Evolutionary conservation across 2,888 invertebrate genomes (phyloP).

Genomic region (Thecophora atra): DNA sequence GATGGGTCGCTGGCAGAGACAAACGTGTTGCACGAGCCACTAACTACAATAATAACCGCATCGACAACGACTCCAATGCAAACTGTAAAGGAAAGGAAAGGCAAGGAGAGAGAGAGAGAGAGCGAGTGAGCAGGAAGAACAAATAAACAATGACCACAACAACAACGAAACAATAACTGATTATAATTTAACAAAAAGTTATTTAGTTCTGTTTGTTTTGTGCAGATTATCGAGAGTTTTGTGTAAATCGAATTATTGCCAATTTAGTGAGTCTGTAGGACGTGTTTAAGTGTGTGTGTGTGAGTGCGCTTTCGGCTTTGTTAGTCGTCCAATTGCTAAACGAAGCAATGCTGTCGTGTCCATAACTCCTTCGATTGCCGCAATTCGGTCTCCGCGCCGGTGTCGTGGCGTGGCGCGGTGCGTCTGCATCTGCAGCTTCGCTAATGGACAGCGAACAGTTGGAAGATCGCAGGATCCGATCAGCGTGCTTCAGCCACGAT

Average conservation of each 20-base stretch:
- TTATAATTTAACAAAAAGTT: constrained; percentile 57
- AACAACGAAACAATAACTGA: constrained; percentile 34
- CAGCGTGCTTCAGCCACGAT: constrained; percentile 31
- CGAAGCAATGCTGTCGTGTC: not conserved
- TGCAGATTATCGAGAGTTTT: constrained; percentile 52
- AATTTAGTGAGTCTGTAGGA: constrained; percentile 50
- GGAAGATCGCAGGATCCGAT: constrained; percentile 35
- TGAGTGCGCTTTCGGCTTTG: not conserved
- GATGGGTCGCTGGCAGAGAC: not conserved
- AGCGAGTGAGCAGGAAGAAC: no score
- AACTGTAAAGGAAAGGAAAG: not conserved
- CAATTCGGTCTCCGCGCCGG: constrained; percentile 9
- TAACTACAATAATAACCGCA: constrained; percentile 1
- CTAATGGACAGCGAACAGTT: constrained; percentile 19
- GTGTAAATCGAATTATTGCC: constrained; percentile 65
- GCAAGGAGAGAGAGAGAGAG: not conserved
- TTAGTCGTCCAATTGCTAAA: not conserved
- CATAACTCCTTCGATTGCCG: constrained; percentile 29
- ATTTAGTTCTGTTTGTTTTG: constrained; percentile 64
- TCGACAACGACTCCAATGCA: not conserved
- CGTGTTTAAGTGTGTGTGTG: not conserved
- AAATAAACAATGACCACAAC: constrained; percentile 5
- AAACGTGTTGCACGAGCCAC: constrained; percentile 30
- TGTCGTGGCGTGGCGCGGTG: not conserved
- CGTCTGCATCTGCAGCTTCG: constrained; percentile 15